phyloP scores from a whole-genome alignment of 2,113 vertebrate species.

The Parus major region DNA sequence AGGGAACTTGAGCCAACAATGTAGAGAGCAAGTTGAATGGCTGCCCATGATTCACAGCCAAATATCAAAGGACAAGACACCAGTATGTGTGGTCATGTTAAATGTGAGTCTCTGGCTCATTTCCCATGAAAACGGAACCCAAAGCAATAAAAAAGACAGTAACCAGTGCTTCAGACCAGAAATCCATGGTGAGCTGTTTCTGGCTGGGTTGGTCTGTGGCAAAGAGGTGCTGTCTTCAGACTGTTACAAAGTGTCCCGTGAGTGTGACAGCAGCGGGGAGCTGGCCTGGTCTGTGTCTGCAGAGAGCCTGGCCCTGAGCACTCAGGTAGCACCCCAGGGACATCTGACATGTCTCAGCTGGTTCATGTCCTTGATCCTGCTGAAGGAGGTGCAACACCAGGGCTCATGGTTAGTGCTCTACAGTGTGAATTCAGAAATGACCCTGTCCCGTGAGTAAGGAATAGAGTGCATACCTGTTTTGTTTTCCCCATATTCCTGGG shows the following conservation, averaged over 20 bases:
- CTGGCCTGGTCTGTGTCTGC: background rate
- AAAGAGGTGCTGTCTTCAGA: background rate
- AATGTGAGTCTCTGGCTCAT: background rate
- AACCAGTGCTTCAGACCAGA: background rate
- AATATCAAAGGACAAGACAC: background rate
- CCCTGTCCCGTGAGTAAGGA: background rate
- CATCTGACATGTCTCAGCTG: background rate
- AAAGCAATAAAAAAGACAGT: background rate
- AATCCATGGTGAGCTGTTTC: background rate
- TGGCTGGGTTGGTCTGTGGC: background rate
- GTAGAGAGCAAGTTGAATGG: background rate
- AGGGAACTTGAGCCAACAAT: background rate
- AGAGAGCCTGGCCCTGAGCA: background rate
- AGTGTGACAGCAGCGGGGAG: background rate
- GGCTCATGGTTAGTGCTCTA: background rate
- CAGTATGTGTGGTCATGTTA: background rate
- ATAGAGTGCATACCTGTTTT: background rate
- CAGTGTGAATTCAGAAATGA: background rate
- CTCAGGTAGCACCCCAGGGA: fast-evolving
- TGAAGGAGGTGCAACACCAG: background rate
- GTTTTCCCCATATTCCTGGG: background rate
- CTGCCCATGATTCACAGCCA: background rate
- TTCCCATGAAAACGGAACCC: background rate
- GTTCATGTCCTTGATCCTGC: background rate
- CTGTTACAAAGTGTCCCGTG: background rate